These are phyloP conservation scores for Meda fulgida DNA, from an alignment of 2,797 vertebrate species.

Conservation along the genomic window DNA sequence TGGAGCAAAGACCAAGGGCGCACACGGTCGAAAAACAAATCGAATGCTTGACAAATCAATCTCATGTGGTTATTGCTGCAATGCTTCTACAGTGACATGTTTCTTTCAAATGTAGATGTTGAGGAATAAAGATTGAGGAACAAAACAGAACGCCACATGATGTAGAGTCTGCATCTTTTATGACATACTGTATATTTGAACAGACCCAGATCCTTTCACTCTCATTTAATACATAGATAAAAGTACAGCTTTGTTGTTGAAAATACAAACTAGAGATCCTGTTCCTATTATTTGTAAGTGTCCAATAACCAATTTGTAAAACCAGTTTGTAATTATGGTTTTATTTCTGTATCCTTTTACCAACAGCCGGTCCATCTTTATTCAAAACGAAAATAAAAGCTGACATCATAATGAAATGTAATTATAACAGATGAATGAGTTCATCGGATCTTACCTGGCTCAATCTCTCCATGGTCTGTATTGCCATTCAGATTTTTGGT, in stretches of 20 bases:
- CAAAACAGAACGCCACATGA: not conserved
- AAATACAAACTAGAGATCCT: not conserved
- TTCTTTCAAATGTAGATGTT: not conserved
- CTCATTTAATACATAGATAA: not conserved
- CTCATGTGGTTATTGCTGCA: not conserved
- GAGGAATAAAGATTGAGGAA: not conserved
- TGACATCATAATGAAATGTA: not conserved
- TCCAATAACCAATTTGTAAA: not conserved
- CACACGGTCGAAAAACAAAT: not conserved
- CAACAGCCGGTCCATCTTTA: not conserved
- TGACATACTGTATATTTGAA: not conserved
- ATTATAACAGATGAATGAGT: not conserved
- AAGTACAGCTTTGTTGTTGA: not conserved
- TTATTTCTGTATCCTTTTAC: not conserved
- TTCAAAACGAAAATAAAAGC: not conserved
- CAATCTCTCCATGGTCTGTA: conserved; percentile 60
- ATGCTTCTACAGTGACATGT: not conserved
- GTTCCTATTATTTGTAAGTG: not conserved
- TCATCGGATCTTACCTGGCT: conserved; percentile 69
- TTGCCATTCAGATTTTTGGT: conserved; percentile 64
- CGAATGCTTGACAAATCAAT: conserved; percentile 5
- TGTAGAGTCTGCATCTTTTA: not conserved
- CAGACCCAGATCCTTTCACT: not conserved
- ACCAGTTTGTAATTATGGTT: not conserved
- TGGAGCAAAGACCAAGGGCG: conserved; percentile 13